Percentiles rank a stretch among this genome's conserved stretches.
Conservation (phyloP, 2,888 invertebrate species). For the Papilio elwesi region DNA sequence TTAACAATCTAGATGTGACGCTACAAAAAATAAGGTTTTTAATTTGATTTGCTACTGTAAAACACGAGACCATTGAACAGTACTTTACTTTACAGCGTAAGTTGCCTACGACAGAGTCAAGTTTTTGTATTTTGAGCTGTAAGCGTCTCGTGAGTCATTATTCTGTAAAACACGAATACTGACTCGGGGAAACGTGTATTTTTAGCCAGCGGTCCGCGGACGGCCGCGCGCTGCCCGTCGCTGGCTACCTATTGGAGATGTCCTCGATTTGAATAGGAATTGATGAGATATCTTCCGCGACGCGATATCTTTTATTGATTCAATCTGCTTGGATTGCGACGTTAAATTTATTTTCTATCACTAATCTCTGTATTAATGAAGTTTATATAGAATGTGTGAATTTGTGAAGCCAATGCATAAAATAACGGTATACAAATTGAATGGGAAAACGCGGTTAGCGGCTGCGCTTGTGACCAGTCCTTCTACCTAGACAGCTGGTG, state of each 20-base stretch:
- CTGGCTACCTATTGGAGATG: conserved; percentile 52
- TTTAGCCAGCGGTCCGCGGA: conserved; percentile 72
- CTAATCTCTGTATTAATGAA: conserved; percentile 41
- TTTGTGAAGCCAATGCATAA: not conserved
- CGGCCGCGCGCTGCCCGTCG: conserved; percentile 55
- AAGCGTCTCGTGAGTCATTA: conserved; percentile 74
- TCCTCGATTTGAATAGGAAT: conserved; percentile 50
- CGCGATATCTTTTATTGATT: conserved; percentile 23
- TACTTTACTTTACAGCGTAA: conserved; percentile 39
- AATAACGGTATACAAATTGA: conserved; percentile 8
- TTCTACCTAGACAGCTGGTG: conserved; percentile 16
- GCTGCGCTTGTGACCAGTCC: not conserved
- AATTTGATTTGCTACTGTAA: conserved; percentile 17
- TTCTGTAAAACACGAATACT: conserved; percentile 73
- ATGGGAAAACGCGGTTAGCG: not conserved
- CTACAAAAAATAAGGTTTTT: not conserved
- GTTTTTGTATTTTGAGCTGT: conserved; percentile 57
- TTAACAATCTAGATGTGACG: not conserved
- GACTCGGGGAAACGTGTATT: conserved; percentile 77
- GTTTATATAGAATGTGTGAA: not conserved
- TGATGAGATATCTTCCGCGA: conserved; percentile 42
- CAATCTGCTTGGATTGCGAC: conserved; percentile 4
- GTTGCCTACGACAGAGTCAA: conserved; percentile 58
- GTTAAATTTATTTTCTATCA: conserved; percentile 33
- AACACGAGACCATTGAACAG: conserved; percentile 7